Evolutionary conservation across 1,140 invertebrate genomes (phyloP).

Genomic region (Lepidurus arcticus): DNA sequence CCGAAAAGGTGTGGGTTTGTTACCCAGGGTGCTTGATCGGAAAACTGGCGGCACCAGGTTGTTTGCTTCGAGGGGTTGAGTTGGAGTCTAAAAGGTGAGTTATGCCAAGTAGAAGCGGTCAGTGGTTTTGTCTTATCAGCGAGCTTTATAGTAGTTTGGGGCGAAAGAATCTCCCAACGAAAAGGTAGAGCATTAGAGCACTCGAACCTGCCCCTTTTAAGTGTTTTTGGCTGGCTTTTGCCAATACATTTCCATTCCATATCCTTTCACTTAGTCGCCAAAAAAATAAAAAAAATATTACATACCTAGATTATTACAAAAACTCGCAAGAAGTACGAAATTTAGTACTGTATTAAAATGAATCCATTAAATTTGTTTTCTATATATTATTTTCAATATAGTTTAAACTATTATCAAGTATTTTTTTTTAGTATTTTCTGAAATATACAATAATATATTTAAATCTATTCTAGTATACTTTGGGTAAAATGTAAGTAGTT

Average conservation of each 20-base stretch:
- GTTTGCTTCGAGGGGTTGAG: constrained; percentile 19
- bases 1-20: constrained; percentile 12
- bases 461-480: no score
- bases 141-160: not conserved
- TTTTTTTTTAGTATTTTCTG: no score
- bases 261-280: no score
- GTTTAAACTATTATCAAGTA: no score
- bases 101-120: constrained; percentile 12
- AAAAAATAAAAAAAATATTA: no score
- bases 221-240: not conserved
- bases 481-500: no score
- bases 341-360: no score
- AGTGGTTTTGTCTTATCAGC: constrained; percentile 21
- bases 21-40: not conserved
- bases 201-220: constrained; percentile 10
- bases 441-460: no score
- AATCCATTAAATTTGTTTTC: no score
- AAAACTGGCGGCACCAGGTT: constrained; percentile 20
- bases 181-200: not conserved
- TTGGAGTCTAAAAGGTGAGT: constrained; percentile 4
- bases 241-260: not conserved
- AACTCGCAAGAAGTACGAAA: no score
- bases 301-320: no score
- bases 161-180: not conserved
- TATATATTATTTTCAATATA: no score